Percentiles rank a stretch among this genome's conserved stretches.
Evolutionary conservation across 1,140 invertebrate genomes (phyloP).

Genomic region (Sitophilus oryzae): DNA sequence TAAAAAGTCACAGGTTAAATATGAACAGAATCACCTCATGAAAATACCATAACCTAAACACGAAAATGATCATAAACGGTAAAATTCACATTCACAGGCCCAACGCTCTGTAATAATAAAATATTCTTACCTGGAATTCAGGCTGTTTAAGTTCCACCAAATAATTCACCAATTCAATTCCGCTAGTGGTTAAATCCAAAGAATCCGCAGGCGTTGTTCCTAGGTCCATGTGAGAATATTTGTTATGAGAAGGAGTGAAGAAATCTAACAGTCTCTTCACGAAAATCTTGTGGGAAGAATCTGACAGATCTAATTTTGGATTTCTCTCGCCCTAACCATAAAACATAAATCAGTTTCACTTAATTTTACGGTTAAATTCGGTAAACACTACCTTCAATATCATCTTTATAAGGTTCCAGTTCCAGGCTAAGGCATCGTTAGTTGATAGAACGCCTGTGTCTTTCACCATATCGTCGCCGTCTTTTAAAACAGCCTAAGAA

Average conservation of each 20-base stretch:
- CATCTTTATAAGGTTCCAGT: slow-evolving; percentile 76
- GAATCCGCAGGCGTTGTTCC: slow-evolving; percentile 45
- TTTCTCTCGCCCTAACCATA: slow-evolving; percentile 32
- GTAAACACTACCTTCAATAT: slow-evolving; percentile 75
- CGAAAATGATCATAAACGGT: no score
- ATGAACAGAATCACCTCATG: not conserved
- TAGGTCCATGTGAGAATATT: slow-evolving; percentile 69
- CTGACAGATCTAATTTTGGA: slow-evolving; percentile 53
- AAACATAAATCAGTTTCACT: not conserved
- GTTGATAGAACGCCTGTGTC: slow-evolving; percentile 69
- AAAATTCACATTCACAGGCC: no score
- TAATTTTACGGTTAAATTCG: no score
- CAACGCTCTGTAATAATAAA: no score
- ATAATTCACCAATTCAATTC: slow-evolving; percentile 73
- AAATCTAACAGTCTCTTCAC: slow-evolving; percentile 77
- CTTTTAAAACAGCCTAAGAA: slow-evolving; percentile 47
- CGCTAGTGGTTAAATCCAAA: slow-evolving; percentile 62
- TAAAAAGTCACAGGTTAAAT: no score
- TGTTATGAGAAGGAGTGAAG: slow-evolving; percentile 80
- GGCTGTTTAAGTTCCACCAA: slow-evolving; percentile 58
- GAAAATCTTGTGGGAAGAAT: slow-evolving; percentile 73
- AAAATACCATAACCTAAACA: not conserved
- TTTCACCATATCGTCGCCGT: slow-evolving; percentile 61
- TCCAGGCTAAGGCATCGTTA: slow-evolving; percentile 69
- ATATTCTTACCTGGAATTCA: slow-evolving; percentile 28